These are phyloP conservation scores for Guaruba guarouba DNA, from an alignment of 2,113 vertebrate genomes.

Conservation along the genomic window DNA sequence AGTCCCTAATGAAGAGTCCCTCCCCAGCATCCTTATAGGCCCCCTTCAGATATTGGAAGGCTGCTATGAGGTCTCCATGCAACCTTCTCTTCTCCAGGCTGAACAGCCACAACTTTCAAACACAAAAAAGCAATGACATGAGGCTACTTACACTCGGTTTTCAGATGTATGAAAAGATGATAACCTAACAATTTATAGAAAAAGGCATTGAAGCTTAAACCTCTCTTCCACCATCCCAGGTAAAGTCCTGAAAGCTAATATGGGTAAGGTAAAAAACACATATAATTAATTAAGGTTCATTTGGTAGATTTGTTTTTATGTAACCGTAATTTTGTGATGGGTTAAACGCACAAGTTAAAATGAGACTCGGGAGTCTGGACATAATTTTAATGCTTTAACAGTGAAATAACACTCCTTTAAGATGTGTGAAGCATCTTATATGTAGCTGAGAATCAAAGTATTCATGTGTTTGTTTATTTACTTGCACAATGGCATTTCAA, in stretches of 20 bases:
- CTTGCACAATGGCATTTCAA: constrained; percentile 35
- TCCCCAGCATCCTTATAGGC: no score
- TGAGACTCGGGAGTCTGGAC: background rate
- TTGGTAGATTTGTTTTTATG: background rate
- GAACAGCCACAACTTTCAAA: background rate
- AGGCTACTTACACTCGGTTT: background rate
- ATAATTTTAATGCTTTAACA: background rate
- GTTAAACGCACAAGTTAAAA: background rate
- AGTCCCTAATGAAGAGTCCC: no score
- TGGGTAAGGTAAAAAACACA: background rate
- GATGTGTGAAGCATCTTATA: background rate
- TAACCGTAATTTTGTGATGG: background rate
- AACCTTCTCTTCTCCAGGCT: no score
- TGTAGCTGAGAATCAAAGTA: constrained; percentile 15
- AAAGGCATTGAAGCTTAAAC: background rate
- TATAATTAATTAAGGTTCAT: background rate
- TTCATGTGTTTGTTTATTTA: constrained; percentile 49
- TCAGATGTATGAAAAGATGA: background rate
- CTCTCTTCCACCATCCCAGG: background rate
- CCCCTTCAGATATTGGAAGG: no score
- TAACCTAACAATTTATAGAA: background rate
- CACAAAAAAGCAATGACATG: background rate
- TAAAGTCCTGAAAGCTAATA: background rate
- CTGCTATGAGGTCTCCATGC: no score
- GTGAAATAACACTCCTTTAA: constrained; percentile 26